These are phyloP conservation scores for Kryptolebias ocellatus DNA, from an alignment of 2,797 vertebrate genomes.

Conservation along the genomic window DNA sequence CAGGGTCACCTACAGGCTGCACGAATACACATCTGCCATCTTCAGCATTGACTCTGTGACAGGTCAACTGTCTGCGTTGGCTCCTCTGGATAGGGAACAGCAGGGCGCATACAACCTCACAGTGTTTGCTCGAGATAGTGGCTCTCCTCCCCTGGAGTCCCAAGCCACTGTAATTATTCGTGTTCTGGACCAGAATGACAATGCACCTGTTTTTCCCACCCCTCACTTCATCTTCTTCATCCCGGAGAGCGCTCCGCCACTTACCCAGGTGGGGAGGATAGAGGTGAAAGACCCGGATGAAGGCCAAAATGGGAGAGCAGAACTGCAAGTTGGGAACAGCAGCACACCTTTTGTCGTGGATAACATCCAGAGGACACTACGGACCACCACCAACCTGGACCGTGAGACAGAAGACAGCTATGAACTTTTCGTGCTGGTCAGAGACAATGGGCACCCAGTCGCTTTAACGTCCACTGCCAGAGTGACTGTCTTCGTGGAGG, in stretches of 20 bases:
- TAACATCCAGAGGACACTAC: constrained; percentile 65
- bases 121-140: constrained; percentile 78
- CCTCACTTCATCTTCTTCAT: constrained; percentile 83
- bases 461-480: constrained; percentile 74
- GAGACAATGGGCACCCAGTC: constrained; percentile 75
- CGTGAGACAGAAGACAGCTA: constrained; percentile 77
- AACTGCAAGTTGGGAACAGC: constrained; percentile 72
- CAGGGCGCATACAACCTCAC: constrained; percentile 66
- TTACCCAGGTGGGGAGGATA: constrained; percentile 75
- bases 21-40: constrained; percentile 45
- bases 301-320: constrained; percentile 76
- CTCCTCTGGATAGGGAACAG: constrained; percentile 80
- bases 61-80: constrained; percentile 73
- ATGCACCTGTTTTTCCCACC: constrained; percentile 78
- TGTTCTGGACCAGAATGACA: constrained; percentile 85
- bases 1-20: constrained; percentile 77
- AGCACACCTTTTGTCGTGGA: constrained; percentile 77
- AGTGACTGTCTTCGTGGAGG: constrained; percentile 82
- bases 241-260: constrained; percentile 72
- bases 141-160: constrained; percentile 75
- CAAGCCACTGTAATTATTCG: constrained; percentile 62
- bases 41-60: constrained; percentile 76
- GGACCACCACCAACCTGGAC: constrained; percentile 76
- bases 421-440: constrained; percentile 78
- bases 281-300: constrained; percentile 78